Evolutionary conservation across 2,113 vertebrate species (phyloP).

Genomic region (Halichoeres trimaculatus): DNA sequence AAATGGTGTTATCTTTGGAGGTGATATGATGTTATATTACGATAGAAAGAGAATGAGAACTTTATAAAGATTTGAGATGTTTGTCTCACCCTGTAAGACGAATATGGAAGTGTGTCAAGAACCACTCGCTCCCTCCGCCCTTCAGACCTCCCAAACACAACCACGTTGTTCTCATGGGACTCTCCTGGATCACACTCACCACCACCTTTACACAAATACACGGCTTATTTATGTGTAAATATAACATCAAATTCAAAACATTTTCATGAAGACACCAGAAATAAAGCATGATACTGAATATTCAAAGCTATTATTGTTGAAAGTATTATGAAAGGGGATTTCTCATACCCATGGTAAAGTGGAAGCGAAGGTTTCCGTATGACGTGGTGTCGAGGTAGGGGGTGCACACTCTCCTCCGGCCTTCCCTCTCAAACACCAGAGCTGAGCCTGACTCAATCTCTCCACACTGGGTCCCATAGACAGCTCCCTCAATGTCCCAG

Average conservation of each 20-base stretch:
- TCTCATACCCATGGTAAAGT: conserved; percentile 92
- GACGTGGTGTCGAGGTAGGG: conserved; percentile 93
- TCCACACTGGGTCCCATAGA: conserved; percentile 91
- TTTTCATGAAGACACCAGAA: background rate
- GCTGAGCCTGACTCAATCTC: conserved; percentile 92
- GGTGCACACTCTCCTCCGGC: conserved; percentile 92
- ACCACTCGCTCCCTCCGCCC: conserved; percentile 88
- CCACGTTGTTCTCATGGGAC: conserved; percentile 91
- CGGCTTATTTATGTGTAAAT: background rate
- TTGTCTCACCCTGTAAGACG: conserved; percentile 91
- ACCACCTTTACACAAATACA: conserved; percentile 81
- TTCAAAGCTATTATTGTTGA: background rate
- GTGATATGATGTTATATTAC: background rate
- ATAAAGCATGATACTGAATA: background rate
- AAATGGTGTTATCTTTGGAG: no score
- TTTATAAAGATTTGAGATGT: background rate
- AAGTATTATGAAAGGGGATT: background rate
- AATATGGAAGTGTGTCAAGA: conserved; percentile 90
- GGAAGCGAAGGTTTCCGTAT: conserved; percentile 95
- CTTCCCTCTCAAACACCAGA: conserved; percentile 90
- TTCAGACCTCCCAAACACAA: conserved; percentile 89
- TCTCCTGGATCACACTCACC: conserved; percentile 92
- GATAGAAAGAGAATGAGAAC: background rate
- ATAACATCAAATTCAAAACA: background rate
- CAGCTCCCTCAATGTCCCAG: conserved; percentile 92